Percentiles rank a stretch among this genome's conserved stretches.
phyloP scores from a whole-genome alignment of 2,888 invertebrate species.

The Chloroclystis v-ata region DNA sequence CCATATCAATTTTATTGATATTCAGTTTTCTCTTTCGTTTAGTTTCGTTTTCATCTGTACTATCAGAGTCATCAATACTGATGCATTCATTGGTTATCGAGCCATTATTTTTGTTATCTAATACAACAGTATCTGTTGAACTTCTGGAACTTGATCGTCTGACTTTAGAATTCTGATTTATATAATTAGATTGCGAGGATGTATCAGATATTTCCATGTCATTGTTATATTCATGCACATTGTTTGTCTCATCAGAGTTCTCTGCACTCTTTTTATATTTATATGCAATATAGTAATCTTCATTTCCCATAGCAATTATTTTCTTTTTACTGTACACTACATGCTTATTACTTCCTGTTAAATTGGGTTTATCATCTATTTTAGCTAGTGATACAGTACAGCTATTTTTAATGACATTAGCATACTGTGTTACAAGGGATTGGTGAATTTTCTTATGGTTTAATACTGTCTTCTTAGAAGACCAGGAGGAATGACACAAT shows the following conservation, averaged over 20 bases:
- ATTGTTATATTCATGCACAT: background rate
- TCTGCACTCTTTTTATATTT: conserved; percentile 33
- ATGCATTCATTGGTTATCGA: conserved; percentile 41
- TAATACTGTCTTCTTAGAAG: conserved; percentile 7
- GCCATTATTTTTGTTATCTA: conserved; percentile 29
- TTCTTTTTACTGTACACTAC: conserved; percentile 44
- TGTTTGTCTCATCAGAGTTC: conserved; percentile 20
- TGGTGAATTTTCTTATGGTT: conserved; percentile 23
- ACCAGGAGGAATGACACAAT: conserved; percentile 36
- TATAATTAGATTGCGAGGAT: conserved; percentile 9
- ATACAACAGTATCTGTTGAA: conserved; percentile 42
- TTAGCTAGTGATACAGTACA: conserved; percentile 48
- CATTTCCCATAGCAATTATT: conserved; percentile 39
- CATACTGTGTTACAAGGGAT: conserved; percentile 32
- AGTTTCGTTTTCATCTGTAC: conserved; percentile 32
- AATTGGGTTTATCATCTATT: conserved; percentile 47
- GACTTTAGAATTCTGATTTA: conserved; percentile 26
- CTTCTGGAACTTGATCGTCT: conserved; percentile 42
- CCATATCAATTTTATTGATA: background rate
- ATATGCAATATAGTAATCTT: conserved; percentile 45
- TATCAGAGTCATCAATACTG: conserved; percentile 53
- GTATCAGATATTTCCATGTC: conserved; percentile 11
- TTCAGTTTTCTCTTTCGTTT: conserved; percentile 7
- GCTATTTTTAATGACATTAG: conserved; percentile 34
- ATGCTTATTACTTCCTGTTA: conserved; percentile 40